Conservation (phyloP, 37 sponge, comb jelly and placozoan species). For the Agelas oroides region DNA sequence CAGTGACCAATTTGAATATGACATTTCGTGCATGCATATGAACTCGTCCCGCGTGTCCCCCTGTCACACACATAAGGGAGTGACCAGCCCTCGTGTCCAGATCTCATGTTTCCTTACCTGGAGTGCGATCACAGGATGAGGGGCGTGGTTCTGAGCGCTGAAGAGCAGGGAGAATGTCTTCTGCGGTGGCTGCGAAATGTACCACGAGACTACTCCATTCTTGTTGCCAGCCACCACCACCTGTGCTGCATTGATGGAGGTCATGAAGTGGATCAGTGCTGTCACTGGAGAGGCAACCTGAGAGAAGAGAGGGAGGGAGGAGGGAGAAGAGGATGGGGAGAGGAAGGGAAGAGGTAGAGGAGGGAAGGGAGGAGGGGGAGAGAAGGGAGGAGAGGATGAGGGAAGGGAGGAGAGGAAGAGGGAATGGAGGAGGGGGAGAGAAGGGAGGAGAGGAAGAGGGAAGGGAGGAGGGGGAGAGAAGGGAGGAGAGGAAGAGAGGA, state of each 20-base stretch:
- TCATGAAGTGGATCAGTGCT: conserved; percentile 63
- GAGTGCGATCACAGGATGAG: conserved; percentile 28
- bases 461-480: neutral
- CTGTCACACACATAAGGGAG: too few relatives aligned
- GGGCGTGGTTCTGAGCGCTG: conserved; percentile 25
- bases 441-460: neutral
- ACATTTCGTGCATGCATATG: too few relatives aligned
- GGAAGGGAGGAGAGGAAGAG: neutral
- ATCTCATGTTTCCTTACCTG: conserved; percentile 27
- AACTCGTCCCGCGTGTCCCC: too few relatives aligned
- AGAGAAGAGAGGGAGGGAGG: neutral
- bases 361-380: too few relatives aligned
- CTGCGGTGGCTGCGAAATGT: conserved; percentile 64
- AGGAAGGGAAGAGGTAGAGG: neutral
- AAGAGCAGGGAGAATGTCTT: conserved; percentile 67
- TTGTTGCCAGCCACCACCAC: conserved; percentile 62
- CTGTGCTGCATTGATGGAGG: conserved; percentile 56
- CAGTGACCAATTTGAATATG: too few relatives aligned
- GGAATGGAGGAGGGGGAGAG: neutral
- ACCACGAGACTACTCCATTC: conserved; percentile 66
- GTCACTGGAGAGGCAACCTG: conserved; percentile 26
- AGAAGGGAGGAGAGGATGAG: neutral
- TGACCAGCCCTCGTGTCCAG: too few relatives aligned
- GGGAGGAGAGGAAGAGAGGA: neutral
- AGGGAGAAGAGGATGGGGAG: neutral